Evolutionary conservation across 2,888 invertebrate genomes (phyloP).

Genomic region (Beris morrisii): DNA sequence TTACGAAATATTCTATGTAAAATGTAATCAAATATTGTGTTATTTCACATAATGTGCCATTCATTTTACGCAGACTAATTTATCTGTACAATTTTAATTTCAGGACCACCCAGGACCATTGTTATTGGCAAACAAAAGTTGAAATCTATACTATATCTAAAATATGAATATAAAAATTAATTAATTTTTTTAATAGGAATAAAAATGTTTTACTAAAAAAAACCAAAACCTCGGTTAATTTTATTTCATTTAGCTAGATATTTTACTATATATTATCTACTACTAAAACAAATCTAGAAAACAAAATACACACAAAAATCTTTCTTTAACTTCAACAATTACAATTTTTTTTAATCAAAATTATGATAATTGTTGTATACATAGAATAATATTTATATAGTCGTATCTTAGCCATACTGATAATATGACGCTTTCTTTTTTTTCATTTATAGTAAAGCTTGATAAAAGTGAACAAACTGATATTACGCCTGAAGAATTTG

Average conservation of each 20-base stretch:
- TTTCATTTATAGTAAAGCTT: constrained; percentile 48
- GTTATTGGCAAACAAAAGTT: not conserved
- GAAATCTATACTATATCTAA: constrained; percentile 1
- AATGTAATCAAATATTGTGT: too few species aligned
- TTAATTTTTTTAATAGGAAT: constrained; percentile 32
- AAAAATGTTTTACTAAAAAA: constrained; percentile 32
- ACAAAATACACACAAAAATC: too few species aligned
- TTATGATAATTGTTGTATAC: not conserved
- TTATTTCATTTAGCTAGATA: constrained; percentile 26
- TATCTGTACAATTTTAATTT: too few species aligned
- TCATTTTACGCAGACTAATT: too few species aligned
- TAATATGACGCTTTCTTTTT: constrained; percentile 4
- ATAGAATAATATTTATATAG: not conserved
- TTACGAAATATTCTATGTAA: too few species aligned
- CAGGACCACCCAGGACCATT: too few species aligned
- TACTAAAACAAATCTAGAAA: too few species aligned
- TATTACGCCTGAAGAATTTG: constrained; percentile 53
- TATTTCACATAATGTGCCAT: too few species aligned
- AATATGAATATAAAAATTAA: constrained; percentile 11
- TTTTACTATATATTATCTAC: too few species aligned
- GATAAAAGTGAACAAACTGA: constrained; percentile 56
- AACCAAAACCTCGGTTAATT: constrained; percentile 26
- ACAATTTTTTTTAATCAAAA: not conserved
- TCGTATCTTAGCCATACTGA: not conserved
- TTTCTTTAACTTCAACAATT: not conserved